Percentiles rank a stretch among this genome's conserved stretches.
Conservation (phyloP, 2,113 vertebrate species). For the Ammodytes dubius region DNA sequence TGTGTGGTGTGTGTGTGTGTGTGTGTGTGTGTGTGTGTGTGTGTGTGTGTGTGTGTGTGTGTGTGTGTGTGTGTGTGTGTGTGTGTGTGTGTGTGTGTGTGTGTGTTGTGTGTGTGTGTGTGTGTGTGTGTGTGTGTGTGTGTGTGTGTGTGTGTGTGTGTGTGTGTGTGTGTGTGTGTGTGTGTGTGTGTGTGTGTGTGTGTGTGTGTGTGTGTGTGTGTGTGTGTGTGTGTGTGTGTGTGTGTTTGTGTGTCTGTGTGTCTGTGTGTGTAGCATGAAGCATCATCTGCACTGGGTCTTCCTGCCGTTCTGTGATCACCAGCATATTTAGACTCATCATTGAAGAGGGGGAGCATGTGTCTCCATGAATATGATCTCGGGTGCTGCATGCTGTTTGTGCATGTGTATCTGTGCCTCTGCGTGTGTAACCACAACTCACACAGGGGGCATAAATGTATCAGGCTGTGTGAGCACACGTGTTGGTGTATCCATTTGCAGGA, state of each 20-base stretch:
- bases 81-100: conserved; percentile 34
- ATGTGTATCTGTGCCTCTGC: conserved; percentile 23
- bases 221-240: conserved; percentile 36
- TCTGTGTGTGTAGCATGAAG: conserved; percentile 4
- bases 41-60: conserved; percentile 31
- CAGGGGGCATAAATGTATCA: conserved; percentile 70
- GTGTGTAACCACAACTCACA: conserved; percentile 61
- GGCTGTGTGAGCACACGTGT: conserved; percentile 63
- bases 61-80: conserved; percentile 19
- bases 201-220: conserved; percentile 17
- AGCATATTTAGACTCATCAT: conserved; percentile 77
- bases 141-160: conserved; percentile 41
- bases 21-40: conserved; percentile 22
- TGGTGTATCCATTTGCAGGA: conserved; percentile 54
- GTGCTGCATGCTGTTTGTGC: conserved; percentile 54
- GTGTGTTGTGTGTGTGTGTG: conserved; percentile 25
- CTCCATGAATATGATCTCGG: conserved; percentile 70
- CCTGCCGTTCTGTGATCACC: conserved; percentile 71
- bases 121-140: conserved; percentile 22
- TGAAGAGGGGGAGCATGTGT: conserved; percentile 71
- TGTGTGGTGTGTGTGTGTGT: conserved; percentile 14
- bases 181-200: conserved; percentile 17
- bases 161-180: conserved; percentile 33
- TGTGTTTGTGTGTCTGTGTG: conserved; percentile 25
- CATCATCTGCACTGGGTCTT: conserved; percentile 52